A percentile compares a stretch with the other conserved stretches of the same genome.
phyloP scores from a whole-genome alignment of 2,113 vertebrate species.

The Cinclus mexicanus region DNA sequence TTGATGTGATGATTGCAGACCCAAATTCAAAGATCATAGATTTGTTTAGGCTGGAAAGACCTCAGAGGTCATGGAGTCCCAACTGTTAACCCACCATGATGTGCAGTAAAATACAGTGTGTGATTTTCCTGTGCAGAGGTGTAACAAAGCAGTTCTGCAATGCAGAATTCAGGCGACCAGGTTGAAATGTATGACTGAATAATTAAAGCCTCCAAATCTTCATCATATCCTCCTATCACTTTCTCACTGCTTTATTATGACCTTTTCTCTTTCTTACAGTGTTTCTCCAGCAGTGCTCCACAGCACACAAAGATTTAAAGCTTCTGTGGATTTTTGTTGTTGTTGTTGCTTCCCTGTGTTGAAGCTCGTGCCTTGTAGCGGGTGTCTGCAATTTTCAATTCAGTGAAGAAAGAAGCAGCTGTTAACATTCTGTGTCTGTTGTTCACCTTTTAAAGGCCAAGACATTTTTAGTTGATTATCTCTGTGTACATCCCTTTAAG shows the following conservation, averaged over 20 bases:
- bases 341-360: background rate
- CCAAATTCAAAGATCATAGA: background rate
- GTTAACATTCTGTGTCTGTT: background rate
- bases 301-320: background rate
- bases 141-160: background rate
- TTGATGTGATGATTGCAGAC: background rate
- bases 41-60: background rate
- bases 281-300: background rate
- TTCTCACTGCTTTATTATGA: background rate
- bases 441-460: background rate
- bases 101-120: background rate
- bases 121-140: background rate
- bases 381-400: background rate
- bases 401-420: background rate
- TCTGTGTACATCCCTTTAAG: background rate
- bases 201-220: background rate
- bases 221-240: background rate
- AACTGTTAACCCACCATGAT: too few relatives aligned
- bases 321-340: background rate
- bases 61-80: background rate
- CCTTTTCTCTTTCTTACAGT: background rate
- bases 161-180: background rate
- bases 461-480: background rate
- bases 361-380: background rate
- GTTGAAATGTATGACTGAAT: background rate